Conservation (phyloP, 2,113 vertebrate species). For the Atlantisia rogersi region DNA sequence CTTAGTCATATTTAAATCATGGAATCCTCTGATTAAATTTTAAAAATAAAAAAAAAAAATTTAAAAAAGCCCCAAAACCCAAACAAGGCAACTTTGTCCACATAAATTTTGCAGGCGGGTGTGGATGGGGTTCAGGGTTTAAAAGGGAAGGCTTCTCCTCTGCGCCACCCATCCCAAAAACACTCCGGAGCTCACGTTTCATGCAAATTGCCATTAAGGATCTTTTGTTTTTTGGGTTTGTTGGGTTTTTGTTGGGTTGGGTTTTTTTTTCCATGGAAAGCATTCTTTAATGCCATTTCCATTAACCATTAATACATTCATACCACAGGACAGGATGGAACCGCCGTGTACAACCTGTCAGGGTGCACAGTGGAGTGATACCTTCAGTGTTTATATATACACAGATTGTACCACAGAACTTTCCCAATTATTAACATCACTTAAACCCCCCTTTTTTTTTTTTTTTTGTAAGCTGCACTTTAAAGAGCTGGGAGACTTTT, state of each 20-base stretch:
- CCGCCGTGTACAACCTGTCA: slow-evolving; percentile 24
- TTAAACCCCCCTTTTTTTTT: neutral
- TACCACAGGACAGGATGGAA: slow-evolving; percentile 10
- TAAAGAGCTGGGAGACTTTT: slow-evolving; percentile 67
- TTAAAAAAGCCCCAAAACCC: neutral
- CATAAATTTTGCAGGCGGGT: neutral
- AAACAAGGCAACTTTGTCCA: neutral
- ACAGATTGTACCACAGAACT: slow-evolving; percentile 53
- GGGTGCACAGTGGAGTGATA: slow-evolving; percentile 41
- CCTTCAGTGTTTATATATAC: slow-evolving; percentile 62
- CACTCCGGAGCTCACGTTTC: neutral
- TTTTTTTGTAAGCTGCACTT: slow-evolving; percentile 43
- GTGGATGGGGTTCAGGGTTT: neutral
- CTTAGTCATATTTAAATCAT: neutral
- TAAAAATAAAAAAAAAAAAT: neutral
- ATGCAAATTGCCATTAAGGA: slow-evolving; percentile 19
- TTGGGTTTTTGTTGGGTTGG: too few relatives aligned
- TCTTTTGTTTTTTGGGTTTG: neutral
- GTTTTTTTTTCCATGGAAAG: neutral
- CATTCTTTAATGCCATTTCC: slow-evolving; percentile 37
- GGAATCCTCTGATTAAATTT: neutral
- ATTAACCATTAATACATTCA: slow-evolving; percentile 22
- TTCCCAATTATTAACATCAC: slow-evolving; percentile 59
- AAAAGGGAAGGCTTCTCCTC: neutral
- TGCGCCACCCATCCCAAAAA: slow-evolving; percentile 18